These are phyloP conservation scores for Archocentrus centrarchus DNA, from an alignment of 2,113 vertebrate genomes.

Conservation along the genomic window DNA sequence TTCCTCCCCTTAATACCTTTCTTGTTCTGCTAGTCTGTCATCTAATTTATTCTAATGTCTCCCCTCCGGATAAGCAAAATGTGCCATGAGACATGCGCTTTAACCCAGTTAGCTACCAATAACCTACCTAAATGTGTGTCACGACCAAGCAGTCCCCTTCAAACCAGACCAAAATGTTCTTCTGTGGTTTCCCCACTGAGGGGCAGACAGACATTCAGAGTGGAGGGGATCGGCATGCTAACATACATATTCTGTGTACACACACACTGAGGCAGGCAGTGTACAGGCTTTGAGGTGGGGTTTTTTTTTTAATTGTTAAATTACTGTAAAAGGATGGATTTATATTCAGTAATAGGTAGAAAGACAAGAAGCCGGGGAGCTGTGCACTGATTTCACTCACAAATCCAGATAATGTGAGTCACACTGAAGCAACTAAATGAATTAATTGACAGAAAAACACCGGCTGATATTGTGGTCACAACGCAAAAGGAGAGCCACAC, in stretches of 20 bases:
- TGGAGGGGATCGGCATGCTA: not conserved
- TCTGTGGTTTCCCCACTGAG: slow-evolving; percentile 75
- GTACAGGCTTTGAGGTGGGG: slow-evolving; percentile 33
- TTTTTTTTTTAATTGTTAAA: slow-evolving; percentile 15
- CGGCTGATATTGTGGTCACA: slow-evolving; percentile 6
- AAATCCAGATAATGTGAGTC: slow-evolving; percentile 16
- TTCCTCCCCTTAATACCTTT: not conserved
- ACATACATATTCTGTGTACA: not conserved
- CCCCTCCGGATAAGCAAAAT: slow-evolving; percentile 36
- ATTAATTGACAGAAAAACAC: not conserved
- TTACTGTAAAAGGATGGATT: not conserved
- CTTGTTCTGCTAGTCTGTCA: not conserved
- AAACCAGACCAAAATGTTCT: slow-evolving; percentile 79
- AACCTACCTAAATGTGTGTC: slow-evolving; percentile 77
- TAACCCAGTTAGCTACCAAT: slow-evolving; percentile 67
- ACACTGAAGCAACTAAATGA: not conserved
- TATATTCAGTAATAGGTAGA: not conserved
- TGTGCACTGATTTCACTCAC: not conserved
- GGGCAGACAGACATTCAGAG: slow-evolving; percentile 72
- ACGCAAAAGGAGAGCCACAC: not conserved
- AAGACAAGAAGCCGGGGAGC: not conserved
- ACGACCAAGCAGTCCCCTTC: slow-evolving; percentile 45
- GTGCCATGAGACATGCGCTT: slow-evolving; percentile 32
- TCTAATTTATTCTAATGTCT: slow-evolving; percentile 38
- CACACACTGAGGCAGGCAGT: not conserved